phyloP scores from a whole-genome alignment of 53 echinoderm and acorn worm genomes.

The Patiria pectinifera region DNA sequence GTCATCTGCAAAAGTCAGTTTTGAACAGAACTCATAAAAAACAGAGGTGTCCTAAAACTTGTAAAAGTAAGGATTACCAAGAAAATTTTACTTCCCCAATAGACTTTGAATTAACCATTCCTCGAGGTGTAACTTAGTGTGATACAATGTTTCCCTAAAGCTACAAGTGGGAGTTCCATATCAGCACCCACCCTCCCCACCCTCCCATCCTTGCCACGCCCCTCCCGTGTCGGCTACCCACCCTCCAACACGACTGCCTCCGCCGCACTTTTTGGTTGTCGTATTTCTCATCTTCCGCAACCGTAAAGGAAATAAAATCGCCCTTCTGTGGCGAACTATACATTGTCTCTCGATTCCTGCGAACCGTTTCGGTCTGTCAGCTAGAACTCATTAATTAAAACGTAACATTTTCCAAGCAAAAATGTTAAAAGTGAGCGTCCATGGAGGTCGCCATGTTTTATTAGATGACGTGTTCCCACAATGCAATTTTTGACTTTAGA shows the following conservation, averaged over 20 bases:
- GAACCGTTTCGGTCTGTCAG: not conserved
- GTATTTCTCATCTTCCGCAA: constrained; percentile 69
- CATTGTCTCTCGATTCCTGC: constrained; percentile 22
- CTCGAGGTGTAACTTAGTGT: too few species aligned
- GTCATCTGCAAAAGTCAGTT: too few species aligned
- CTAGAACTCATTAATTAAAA: not conserved
- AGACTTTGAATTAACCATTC: too few species aligned
- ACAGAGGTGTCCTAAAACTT: too few species aligned
- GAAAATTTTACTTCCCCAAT: too few species aligned
- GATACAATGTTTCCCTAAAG: too few species aligned
- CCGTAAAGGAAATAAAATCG: constrained; percentile 75
- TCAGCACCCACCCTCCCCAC: not conserved
- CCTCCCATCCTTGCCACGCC: not conserved
- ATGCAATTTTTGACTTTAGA: not conserved
- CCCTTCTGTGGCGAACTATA: constrained; percentile 50
- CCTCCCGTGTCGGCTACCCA: constrained; percentile 32
- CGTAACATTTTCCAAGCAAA: not conserved
- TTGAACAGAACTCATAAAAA: too few species aligned
- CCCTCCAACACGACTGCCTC: constrained; percentile 81
- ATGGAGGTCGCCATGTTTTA: constrained; percentile 64
- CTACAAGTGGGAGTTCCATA: not conserved
- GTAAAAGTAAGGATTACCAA: too few species aligned
- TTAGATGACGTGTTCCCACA: constrained; percentile 61
- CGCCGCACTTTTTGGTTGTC: constrained; percentile 77
- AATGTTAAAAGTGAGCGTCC: not conserved